phyloP scores from a whole-genome alignment of 2,797 vertebrate genomes.

The Chloroceryle inda region DNA sequence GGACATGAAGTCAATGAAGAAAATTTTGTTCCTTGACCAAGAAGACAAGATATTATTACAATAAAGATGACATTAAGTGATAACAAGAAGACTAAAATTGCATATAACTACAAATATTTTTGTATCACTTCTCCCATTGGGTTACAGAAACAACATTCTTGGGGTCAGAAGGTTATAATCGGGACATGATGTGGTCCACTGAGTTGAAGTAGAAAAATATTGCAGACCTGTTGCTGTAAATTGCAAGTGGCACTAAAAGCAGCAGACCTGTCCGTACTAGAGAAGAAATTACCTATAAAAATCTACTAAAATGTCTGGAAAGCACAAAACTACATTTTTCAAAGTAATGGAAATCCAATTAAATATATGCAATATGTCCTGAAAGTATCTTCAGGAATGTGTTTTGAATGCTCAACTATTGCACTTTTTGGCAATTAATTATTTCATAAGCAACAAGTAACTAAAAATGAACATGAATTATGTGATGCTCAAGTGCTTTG shows the following conservation, averaged over 20 bases:
- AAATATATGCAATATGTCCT: background rate
- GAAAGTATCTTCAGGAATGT: background rate
- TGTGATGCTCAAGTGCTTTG: slow-evolving; percentile 12
- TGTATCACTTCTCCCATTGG: background rate
- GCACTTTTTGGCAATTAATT: slow-evolving; percentile 19
- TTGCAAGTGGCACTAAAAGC: slow-evolving; percentile 9
- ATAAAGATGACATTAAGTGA: background rate
- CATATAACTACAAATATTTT: background rate
- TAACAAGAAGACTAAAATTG: background rate
- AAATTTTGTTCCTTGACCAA: background rate
- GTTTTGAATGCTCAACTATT: slow-evolving; percentile 20
- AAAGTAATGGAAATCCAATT: background rate
- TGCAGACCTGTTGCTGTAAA: background rate
- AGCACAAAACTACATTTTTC: slow-evolving; percentile 36
- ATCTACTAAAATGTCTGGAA: slow-evolving; percentile 29
- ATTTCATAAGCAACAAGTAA: slow-evolving; percentile 61
- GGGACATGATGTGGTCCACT: background rate
- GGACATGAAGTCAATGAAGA: background rate
- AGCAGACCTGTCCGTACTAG: background rate
- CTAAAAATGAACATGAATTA: slow-evolving; percentile 51
- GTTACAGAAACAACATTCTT: background rate
- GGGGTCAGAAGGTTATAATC: background rate
- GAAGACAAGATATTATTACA: background rate
- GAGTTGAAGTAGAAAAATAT: slow-evolving; percentile 22
- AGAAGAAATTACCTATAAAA: slow-evolving; percentile 42